Base-by-base conservation (phyloP, 2,888 invertebrate species). In the Agrochola macilenta region DNA sequence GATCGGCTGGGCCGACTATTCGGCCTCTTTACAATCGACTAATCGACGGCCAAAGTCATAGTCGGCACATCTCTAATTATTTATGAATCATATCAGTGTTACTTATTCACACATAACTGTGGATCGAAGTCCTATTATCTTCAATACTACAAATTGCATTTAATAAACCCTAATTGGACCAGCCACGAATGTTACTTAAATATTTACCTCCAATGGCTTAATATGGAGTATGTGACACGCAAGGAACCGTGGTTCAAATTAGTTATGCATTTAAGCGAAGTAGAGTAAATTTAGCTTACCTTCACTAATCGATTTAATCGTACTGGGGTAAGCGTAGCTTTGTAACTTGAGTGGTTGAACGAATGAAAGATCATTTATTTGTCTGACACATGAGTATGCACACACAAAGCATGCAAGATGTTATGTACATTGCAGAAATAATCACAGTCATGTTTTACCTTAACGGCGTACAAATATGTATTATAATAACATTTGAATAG, bases 161-260 rank as follows among this genome's bases (percentile, higher is more conserved):
- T 73, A 85, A 74, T 77, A 52, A 85, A 39, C 60, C 43, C 43
- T 81, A 61, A 84, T 77, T 69, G 65, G 43, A 35, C 23, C 9
- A 39, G 8, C 8, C 58, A 49, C 46, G 64, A 30, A 43, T 66
- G 63, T 64, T 69, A 69, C 30, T 83, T 30, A 81, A 72, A 81
- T 81, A 84, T 76, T 74, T 69, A 81, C 46, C n/a, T 66, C 5
- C 26, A 65, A 84, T 74, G 58, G 72, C 49, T 85, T 72, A 72
- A 77, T 82, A 70, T 39, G 46, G 52, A 52, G 49, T 30, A 63
- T 26, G 26, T 60, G 60, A 69, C 69, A 74, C 49, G 63, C 71
- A 74, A 78, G 54, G 58, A 49, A 35, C 11, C 14, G n/a, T 72
- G 26, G 35, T 39, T 23, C 43, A 23, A 35, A 82, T 81, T 74